phyloP scores from a whole-genome alignment of 2,888 invertebrate genomes.

The Rhagophthalmus giganteus region DNA sequence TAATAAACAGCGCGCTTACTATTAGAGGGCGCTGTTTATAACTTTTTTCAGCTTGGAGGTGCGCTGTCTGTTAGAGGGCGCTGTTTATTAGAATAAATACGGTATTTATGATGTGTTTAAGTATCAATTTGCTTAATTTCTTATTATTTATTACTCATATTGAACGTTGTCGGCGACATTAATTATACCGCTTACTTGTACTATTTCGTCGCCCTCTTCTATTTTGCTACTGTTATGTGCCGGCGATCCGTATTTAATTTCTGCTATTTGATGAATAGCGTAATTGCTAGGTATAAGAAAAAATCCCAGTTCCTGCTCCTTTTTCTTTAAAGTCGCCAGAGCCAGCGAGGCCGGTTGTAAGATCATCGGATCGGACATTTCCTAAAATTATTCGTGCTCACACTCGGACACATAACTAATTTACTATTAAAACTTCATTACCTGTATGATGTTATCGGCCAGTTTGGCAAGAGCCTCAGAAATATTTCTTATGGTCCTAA shows the following conservation, averaged over 20 bases:
- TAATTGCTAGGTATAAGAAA: slow-evolving; percentile 85
- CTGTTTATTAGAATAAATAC: too few species aligned
- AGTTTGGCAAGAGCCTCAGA: slow-evolving; percentile 76
- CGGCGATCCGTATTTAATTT: slow-evolving; percentile 88
- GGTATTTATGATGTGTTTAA: too few species aligned
- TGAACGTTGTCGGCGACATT: too few species aligned
- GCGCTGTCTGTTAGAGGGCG: too few species aligned
- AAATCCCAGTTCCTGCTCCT: slow-evolving; percentile 87
- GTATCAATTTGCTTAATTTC: too few species aligned
- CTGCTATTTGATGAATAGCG: slow-evolving; percentile 79
- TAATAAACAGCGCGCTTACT: too few species aligned
- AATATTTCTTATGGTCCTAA: slow-evolving; percentile 71
- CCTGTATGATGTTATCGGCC: slow-evolving; percentile 84
- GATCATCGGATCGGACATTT: slow-evolving; percentile 85
- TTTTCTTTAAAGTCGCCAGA: slow-evolving; percentile 82
- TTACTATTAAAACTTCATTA: slow-evolving; percentile 53
- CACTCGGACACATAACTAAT: too few species aligned
- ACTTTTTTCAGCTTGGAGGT: too few species aligned
- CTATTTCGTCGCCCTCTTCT: slow-evolving; percentile 94
- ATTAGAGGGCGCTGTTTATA: too few species aligned
- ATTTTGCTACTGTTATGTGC: slow-evolving; percentile 91
- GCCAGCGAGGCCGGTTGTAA: slow-evolving; percentile 91
- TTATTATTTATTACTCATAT: too few species aligned
- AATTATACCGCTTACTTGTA: slow-evolving; percentile 77
- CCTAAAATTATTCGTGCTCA: too few species aligned